Base-by-base conservation (phyloP, 1,140 invertebrate species). In the Luehdorfia chinensis region DNA sequence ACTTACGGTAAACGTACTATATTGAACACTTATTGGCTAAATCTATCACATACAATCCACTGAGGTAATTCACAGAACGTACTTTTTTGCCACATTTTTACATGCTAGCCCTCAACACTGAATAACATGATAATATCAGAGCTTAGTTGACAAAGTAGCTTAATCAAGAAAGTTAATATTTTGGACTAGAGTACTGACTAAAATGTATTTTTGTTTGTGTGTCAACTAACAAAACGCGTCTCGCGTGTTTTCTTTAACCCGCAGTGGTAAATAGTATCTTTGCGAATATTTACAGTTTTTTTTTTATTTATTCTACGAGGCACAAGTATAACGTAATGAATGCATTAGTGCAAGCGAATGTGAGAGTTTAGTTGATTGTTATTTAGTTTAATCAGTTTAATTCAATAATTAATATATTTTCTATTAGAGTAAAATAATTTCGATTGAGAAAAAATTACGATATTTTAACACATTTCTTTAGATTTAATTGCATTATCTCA, bases 11-110 rank as follows among this genome's bases (percentile, higher is more conserved):
- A 62, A 76, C 64, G 70, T 75, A 75, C 57, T 84, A 75, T 76
- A 70, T 77, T 83, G 78, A 85, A 85, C 81, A 85, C 81, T 83
- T 85, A 85, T 66, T 75, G 78, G 81, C 78, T 85, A 85, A 74
- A 81, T 73, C 72, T 80, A 81, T 83, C 78, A 83, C 78, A 83
- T 78, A 81, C 71, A 79, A 70, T 77, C 66, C 75, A 81, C 69
- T 81, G 81, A 85, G 77, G 78, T 85, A 83, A 72, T 80, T 77
- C 52, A 74, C 67, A 80, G 59, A 69, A 75, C 72, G 59, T 75
- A 74, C 61, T 69, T 61, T 60, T 61, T 62, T 60, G 41, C 49
- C 55, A 57, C 49, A 63, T 28, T 55, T 51, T 59, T 52, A 46
- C 45, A 50, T 55, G 57, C 41, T 55, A 66, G 47, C 50, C 53